Base-by-base conservation (phyloP, 1,140 invertebrate genomes). In the Drosophila orosa region DNA sequence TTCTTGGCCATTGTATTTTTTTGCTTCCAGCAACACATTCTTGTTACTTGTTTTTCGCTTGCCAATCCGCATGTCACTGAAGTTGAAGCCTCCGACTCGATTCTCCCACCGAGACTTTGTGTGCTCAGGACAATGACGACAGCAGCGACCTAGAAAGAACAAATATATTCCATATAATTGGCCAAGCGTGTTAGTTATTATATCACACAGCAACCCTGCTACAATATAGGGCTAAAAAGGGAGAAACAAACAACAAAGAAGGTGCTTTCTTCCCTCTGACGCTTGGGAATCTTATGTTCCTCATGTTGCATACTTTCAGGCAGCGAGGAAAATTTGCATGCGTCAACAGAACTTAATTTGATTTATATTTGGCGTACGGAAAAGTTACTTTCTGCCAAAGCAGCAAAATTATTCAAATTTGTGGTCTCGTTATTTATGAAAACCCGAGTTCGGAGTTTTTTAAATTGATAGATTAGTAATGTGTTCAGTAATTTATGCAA, bases 281-380 rank as follows among this genome's bases (percentile, higher is more conserved):
- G 27, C 5, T 29, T 12, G 7, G 24, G n/a, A 63, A 33, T 19
- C 66, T 39, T 10, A 3, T 13, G 17, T 39, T 10, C n/a, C n/a
- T 12, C 29, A 31, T 54, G 74, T 39, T 81, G 82, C 66, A 86
- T 82, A 87, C 82, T 82, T 73, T 82, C 19, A 19, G 82, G 59
- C 62, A 24, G 55, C 44, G 12, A 25, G 3, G 35, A 37, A 77
- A 47, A 48, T 79, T 75, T 72, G 61, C 68, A 76, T 80, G 67
- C 80, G 73, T 67, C 40, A 74, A 65, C 66, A 29, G 65, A 71
- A 78, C 67, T 74, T 78, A 71, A 86, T 87, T 85, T 86, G 82
- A 86, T 86, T 85, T 82, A 78, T 82, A 86, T 35, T 78, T 52
- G 57, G 62, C 67, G 40, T 24, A 55, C 47, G 40, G n/a, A 47